A percentile compares a stretch with the other conserved stretches of the same genome.
Evolutionary conservation across 2,113 vertebrate genomes (phyloP).

Genomic region (Xyrauchen texanus): DNA sequence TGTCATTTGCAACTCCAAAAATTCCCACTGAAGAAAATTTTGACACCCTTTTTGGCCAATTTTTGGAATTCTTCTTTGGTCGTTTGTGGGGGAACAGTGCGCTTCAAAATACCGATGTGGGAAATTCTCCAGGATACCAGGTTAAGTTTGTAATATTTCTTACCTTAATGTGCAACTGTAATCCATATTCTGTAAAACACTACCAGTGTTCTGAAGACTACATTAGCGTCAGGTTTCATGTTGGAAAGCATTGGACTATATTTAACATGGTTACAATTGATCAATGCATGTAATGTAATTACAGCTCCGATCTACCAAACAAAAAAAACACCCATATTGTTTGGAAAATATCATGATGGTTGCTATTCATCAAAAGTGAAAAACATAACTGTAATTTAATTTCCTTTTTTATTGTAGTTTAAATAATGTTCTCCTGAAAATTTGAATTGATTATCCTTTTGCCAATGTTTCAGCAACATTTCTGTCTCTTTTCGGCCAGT

Average conservation of each 20-base stretch:
- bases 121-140: conserved; percentile 72
- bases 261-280: not conserved
- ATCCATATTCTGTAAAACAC: not conserved
- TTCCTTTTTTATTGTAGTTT: not conserved
- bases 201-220: not conserved
- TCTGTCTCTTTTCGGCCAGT: conserved; percentile 67
- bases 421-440: not conserved
- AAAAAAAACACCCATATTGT: conserved; percentile 3
- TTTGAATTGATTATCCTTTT: not conserved
- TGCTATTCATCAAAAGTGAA: not conserved
- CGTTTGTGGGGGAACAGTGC: conserved; percentile 10
- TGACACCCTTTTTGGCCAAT: conserved; percentile 75
- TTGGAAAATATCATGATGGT: not conserved
- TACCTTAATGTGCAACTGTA: not conserved
- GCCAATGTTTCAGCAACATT: not conserved
- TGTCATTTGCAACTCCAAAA: conserved; percentile 78
- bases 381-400: not conserved
- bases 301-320: not conserved
- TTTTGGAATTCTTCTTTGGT: conserved; percentile 66
- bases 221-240: not conserved
- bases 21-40: conserved; percentile 83
- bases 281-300: not conserved
- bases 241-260: not conserved
- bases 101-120: conserved; percentile 18
- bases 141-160: conserved; percentile 56